Base-by-base conservation (phyloP, 2,797 vertebrate genomes). In the Dendrocincla tyrannina region DNA sequence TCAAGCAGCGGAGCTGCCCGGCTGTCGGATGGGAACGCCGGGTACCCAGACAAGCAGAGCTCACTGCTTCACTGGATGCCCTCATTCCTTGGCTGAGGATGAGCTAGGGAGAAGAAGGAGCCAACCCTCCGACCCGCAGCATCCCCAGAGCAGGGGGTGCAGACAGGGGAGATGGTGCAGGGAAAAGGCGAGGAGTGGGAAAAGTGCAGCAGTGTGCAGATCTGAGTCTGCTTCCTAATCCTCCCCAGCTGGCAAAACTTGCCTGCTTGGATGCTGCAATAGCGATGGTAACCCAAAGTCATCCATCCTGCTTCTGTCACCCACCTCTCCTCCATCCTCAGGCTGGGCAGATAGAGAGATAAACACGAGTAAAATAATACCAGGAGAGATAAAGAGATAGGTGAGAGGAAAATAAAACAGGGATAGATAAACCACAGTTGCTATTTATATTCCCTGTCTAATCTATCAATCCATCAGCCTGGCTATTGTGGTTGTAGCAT, bases 401-500 rank as follows among this genome's bases (percentile, higher is more conserved):
- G 86, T 2, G 4, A 88, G 80, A 79, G 52, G 74, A 82, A 95
- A 95, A 94, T 91, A 95, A 92, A 96, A 69, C 0, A 0, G 47
- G 85, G 68, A 88, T 90, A 97, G 96, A 97, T 96, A 97, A 97
- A 97, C 96, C 56, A n/a, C 68, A 77, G 87, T 68, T 91, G 83
- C 94, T 95, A 95, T 97, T 97, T 97, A 96, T 97, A 96, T 97
- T 95, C 95, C 70, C 30, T 66, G 87, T 89, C 95, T 95, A 73
- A 97, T 96, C 96, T 94, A 91, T 97, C 97, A 97, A 91, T 96
- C 97, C 94, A 88, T 95, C 89, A 17, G 37, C 82, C 85, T 47
- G 32, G 89, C 94, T 91, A 30, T 25, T 92, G 85, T 87, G 87
- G 55, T 91, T 92, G 55, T 18, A 94, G 74, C 91, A 88, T 91